phyloP scores from a whole-genome alignment of 2,113 vertebrate species.

The Numida meleagris region DNA sequence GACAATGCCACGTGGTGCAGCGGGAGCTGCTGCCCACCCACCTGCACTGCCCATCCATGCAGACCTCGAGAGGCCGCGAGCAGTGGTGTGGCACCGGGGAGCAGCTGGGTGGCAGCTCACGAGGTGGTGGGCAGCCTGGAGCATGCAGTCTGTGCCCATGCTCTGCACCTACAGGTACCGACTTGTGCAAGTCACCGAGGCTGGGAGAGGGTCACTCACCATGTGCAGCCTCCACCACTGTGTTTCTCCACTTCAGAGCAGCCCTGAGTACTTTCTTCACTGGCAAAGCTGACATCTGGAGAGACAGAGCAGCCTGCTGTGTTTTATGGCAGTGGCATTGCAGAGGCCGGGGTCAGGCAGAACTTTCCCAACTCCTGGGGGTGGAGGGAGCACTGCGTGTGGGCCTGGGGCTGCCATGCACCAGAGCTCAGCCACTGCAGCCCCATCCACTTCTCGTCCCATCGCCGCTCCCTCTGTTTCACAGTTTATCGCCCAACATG shows the following conservation, averaged over 20 bases:
- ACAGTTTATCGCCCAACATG: neutral
- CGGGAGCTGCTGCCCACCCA: fast-evolving
- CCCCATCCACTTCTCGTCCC: neutral
- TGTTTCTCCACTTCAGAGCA: too few species aligned
- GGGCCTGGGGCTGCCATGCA: too few species aligned
- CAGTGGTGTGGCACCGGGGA: neutral
- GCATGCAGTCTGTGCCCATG: neutral
- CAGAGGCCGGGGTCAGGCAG: neutral
- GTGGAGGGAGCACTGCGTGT: neutral
- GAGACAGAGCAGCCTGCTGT: too few species aligned
- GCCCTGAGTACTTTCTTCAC: too few species aligned
- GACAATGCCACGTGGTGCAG: fast-evolving
- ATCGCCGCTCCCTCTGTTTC: neutral
- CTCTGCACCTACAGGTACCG: too few species aligned
- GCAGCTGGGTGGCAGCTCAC: neutral
- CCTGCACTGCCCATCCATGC: neutral
- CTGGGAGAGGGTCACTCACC: too few species aligned
- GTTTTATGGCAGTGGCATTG: too few species aligned
- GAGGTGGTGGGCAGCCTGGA: neutral
- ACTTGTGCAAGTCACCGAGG: too few species aligned
- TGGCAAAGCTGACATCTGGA: too few species aligned
- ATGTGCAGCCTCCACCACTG: too few species aligned
- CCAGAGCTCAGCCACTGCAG: neutral
- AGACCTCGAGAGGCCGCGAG: neutral
- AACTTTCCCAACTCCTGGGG: neutral